Conservation (phyloP, 2,888 invertebrate genomes). For the Dinocampus coccinellae region DNA sequence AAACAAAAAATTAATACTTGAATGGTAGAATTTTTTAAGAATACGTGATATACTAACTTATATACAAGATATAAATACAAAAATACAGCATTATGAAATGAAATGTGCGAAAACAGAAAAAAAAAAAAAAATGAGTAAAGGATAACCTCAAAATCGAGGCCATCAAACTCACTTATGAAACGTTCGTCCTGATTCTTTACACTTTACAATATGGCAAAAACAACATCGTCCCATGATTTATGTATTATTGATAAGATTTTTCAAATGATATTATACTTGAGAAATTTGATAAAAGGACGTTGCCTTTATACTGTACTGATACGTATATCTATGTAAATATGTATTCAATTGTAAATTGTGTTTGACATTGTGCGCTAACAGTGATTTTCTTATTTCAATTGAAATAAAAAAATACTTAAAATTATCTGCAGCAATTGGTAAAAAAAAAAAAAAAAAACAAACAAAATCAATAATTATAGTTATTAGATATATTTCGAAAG, state of each 20-base stretch:
- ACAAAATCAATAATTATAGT: too few species aligned
- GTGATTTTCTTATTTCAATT: too few species aligned
- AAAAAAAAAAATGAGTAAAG: neutral
- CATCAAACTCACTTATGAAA: slow-evolving; percentile 9
- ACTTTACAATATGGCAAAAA: neutral
- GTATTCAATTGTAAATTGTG: too few species aligned
- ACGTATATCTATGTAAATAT: neutral
- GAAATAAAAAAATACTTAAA: too few species aligned
- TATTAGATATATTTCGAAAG: too few species aligned
- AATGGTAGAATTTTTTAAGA: neutral
- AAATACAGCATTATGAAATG: neutral
- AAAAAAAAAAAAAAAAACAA: too few species aligned
- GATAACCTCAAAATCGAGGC: slow-evolving; percentile 4
- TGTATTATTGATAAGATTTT: neutral
- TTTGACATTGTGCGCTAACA: too few species aligned
- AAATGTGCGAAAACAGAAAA: neutral
- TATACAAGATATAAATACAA: neutral
- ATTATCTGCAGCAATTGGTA: too few species aligned
- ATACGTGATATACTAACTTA: neutral
- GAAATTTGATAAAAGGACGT: neutral
- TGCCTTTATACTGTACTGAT: neutral
- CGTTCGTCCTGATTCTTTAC: neutral
- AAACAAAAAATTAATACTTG: neutral
- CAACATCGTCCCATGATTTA: slow-evolving; percentile 7
- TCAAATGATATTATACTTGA: neutral